These are phyloP conservation scores for Hydrozoanthus gracilis DNA, from an alignment of 92 coral and sea anemone species.

Conservation along the genomic window DNA sequence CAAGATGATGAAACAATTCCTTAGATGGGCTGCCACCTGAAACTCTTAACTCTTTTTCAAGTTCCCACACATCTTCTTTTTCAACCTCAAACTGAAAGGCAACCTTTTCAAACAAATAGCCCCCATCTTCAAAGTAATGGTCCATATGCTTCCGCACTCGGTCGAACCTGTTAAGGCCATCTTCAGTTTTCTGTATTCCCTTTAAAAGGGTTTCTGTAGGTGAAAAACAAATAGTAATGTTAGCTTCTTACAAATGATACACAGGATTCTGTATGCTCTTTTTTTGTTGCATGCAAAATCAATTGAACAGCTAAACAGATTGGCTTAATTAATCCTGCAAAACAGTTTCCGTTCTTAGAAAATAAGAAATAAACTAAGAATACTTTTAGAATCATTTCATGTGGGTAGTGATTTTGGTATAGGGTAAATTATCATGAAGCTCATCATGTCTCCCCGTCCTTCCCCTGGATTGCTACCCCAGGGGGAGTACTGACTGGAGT, in stretches of 20 bases:
- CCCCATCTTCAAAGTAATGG: conserved; percentile 14
- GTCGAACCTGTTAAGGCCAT: conserved; percentile 22
- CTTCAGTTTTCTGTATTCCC: not conserved
- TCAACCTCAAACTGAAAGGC: conserved; percentile 17
- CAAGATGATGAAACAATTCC: not conserved
- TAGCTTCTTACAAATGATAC: not conserved
- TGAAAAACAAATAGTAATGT: not conserved
- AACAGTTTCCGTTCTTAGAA: too few relatives aligned
- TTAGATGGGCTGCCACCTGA: conserved; percentile 29
- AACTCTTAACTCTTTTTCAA: conserved; percentile 9
- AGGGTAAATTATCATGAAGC: too few relatives aligned
- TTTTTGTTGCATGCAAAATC: too few relatives aligned
- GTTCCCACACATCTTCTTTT: conserved; percentile 31
- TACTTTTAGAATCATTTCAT: too few relatives aligned
- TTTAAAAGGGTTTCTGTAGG: not conserved
- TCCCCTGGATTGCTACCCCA: too few relatives aligned
- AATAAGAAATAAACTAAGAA: too few relatives aligned
- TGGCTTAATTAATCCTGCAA: too few relatives aligned
- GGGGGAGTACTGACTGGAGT: too few relatives aligned
- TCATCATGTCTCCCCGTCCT: too few relatives aligned
- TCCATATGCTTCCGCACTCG: conserved; percentile 52
- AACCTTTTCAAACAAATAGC: conserved; percentile 10
- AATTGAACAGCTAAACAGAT: too few relatives aligned
- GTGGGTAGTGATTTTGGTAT: too few relatives aligned
- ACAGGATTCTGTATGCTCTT: too few relatives aligned